Evolutionary conservation across 2,113 vertebrate genomes (phyloP).

Genomic region (Phylloscopus whistleri): DNA sequence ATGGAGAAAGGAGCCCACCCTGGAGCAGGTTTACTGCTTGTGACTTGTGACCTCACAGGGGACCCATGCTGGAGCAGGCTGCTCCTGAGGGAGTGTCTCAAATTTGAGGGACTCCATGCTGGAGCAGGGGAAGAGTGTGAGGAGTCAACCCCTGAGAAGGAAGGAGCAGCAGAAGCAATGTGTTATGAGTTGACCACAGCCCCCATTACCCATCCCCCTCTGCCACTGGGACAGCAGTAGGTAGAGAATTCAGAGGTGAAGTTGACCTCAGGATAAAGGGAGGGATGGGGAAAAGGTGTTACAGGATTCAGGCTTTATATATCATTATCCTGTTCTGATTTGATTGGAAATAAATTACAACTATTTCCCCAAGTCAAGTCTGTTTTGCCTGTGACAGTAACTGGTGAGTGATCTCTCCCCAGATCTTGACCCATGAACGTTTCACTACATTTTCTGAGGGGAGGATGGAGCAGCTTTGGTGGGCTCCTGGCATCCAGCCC

Average conservation of each 20-base stretch:
- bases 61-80: neutral
- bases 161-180: neutral
- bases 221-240: neutral
- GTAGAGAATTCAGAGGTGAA: neutral
- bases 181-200: neutral
- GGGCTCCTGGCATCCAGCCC: neutral
- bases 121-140: neutral
- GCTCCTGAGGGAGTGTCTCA: neutral
- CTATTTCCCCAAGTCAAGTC: neutral
- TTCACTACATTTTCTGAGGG: neutral
- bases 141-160: neutral
- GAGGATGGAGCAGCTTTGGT: neutral
- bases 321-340: neutral
- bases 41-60: neutral
- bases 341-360: neutral
- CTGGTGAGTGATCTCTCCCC: neutral
- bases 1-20: neutral
- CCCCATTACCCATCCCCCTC: neutral
- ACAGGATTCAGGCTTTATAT: neutral
- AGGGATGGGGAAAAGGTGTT: neutral
- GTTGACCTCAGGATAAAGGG: rapidly evolving
- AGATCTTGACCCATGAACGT: neutral
- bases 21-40: neutral
- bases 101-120: neutral
- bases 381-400: neutral